A percentile compares a stretch with the other conserved stretches of the same genome.
phyloP scores from a whole-genome alignment of 2,113 vertebrate species.

The Aldabrachelys gigantea region DNA sequence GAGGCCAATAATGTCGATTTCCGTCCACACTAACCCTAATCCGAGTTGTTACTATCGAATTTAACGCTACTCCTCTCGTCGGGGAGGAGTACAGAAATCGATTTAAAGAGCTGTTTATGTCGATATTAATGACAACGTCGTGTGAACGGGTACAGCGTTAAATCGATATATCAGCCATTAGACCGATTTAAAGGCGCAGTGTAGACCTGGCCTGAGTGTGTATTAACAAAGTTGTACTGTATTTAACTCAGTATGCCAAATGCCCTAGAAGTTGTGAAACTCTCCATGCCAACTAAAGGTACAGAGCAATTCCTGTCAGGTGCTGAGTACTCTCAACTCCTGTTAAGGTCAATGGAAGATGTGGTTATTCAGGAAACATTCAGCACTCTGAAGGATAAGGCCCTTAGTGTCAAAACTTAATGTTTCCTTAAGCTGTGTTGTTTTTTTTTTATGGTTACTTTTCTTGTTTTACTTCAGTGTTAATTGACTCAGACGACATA shows the following conservation, averaged over 20 bases:
- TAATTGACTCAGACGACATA: accelerated
- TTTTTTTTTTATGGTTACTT: background rate
- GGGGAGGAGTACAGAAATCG: too few relatives aligned
- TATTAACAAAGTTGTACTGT: accelerated
- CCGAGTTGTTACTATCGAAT: too few relatives aligned
- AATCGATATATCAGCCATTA: too few relatives aligned
- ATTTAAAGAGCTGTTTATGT: too few relatives aligned
- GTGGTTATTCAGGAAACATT: background rate
- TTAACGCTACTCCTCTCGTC: too few relatives aligned
- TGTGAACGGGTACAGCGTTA: too few relatives aligned
- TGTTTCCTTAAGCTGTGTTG: background rate
- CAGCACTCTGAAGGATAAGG: accelerated
- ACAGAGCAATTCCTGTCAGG: accelerated
- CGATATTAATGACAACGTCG: too few relatives aligned
- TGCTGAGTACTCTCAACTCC: background rate
- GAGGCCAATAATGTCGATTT: too few relatives aligned
- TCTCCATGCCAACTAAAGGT: background rate
- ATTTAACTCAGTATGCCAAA: background rate
- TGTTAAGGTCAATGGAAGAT: background rate
- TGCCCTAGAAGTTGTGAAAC: background rate
- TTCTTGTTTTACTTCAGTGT: background rate
- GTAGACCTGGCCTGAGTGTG: too few relatives aligned
- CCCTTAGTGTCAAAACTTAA: background rate
- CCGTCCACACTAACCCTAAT: too few relatives aligned
- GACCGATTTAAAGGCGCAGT: too few relatives aligned